Percentiles rank a stretch among this genome's conserved stretches.
Evolutionary conservation across 2,888 invertebrate genomes (phyloP).

Genomic region (Onthophagus sagittarius): DNA sequence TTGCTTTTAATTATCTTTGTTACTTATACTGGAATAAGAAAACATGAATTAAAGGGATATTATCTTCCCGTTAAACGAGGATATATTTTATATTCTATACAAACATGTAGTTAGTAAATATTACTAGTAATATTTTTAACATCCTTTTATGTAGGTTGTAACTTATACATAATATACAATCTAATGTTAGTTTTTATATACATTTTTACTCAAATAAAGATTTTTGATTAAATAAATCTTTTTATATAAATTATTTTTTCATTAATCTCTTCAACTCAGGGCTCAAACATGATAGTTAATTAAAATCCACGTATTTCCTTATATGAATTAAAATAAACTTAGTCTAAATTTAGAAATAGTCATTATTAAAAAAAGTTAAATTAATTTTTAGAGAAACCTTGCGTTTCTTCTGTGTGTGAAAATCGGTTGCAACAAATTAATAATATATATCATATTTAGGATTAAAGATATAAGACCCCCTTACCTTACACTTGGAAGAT

Average conservation of each 20-base stretch:
- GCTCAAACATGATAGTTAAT: too few species aligned
- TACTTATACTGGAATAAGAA: neutral
- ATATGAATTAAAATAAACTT: too few species aligned
- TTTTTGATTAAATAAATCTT: too few species aligned
- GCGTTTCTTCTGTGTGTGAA: too few species aligned
- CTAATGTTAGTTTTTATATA: neutral
- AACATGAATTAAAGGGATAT: neutral
- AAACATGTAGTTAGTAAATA: neutral
- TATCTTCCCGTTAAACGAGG: neutral
- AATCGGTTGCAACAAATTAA: too few species aligned
- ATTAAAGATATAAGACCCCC: slow-evolving; percentile 45
- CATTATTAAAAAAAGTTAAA: too few species aligned
- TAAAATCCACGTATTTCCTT: too few species aligned
- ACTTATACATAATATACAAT: neutral
- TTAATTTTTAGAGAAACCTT: too few species aligned
- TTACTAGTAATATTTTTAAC: neutral
- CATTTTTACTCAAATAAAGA: neutral
- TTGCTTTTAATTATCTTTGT: neutral
- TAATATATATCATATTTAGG: too few species aligned
- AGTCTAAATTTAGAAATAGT: too few species aligned
- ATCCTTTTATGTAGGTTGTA: neutral
- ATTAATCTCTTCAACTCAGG: too few species aligned
- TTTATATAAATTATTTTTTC: too few species aligned
- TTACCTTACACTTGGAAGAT: slow-evolving; percentile 43
- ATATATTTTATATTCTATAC: neutral